Evolutionary conservation across 2,797 vertebrate genomes (phyloP).

Genomic region (Syngnathus acus): DNA sequence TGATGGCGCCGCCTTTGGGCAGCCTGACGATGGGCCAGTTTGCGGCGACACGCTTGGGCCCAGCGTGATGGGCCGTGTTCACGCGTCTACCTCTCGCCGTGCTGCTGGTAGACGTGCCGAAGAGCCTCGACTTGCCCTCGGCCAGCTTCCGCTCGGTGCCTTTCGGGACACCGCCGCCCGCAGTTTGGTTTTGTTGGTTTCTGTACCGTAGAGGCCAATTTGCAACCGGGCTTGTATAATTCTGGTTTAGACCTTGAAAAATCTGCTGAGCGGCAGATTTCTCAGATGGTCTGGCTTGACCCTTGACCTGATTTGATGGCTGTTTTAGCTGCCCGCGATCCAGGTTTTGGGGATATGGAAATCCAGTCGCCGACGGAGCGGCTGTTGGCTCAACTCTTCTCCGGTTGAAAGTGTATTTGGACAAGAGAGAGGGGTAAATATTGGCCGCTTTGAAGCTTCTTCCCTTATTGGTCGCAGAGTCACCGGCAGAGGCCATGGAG

Average conservation of each 20-base stretch:
- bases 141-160: neutral
- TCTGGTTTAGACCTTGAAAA: neutral
- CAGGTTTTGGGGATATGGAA: neutral
- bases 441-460: slow-evolving; percentile 9
- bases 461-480: neutral
- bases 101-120: slow-evolving; percentile 21
- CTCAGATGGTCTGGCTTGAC: neutral
- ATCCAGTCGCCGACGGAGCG: neutral
- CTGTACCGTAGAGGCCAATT: neutral
- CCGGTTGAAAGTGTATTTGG: slow-evolving; percentile 44
- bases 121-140: neutral
- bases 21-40: slow-evolving; percentile 12
- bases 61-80: slow-evolving; percentile 3
- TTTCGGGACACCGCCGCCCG: neutral
- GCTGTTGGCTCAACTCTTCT: slow-evolving; percentile 6
- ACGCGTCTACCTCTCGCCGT: slow-evolving; percentile 33
- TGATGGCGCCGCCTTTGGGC: slow-evolving; percentile 16
- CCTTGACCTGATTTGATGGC: neutral
- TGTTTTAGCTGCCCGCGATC: neutral
- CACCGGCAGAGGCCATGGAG: neutral
- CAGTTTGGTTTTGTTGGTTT: neutral
- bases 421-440: neutral
- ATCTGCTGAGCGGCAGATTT: slow-evolving; percentile 2
- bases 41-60: accelerated
- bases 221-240: neutral